Percentiles rank a stretch among this genome's conserved stretches.
Conservation (phyloP, 2,888 invertebrate species). For the Philaethria dido region DNA sequence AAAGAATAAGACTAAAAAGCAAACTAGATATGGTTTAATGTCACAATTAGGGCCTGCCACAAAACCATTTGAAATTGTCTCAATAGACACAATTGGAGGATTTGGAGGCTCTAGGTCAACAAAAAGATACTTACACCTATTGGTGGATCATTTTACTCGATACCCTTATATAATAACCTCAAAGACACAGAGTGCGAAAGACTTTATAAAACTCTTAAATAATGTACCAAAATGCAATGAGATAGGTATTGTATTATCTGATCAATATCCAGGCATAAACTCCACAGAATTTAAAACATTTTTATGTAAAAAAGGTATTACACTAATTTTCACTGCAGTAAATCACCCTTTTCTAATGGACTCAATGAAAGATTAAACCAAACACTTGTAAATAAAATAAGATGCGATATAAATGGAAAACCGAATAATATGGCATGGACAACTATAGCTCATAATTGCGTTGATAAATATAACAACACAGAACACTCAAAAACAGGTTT, state of each 20-base stretch:
- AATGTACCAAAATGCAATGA: constrained; percentile 38
- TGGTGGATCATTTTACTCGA: constrained; percentile 44
- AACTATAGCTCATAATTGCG: constrained; percentile 14
- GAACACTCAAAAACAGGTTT: constrained; percentile 40
- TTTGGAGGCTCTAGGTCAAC: constrained; percentile 42
- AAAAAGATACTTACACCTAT: constrained; percentile 42
- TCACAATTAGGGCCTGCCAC: constrained; percentile 44
- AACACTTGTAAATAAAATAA: constrained; percentile 35
- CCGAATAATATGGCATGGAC: constrained; percentile 20
- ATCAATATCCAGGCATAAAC: constrained; percentile 46
- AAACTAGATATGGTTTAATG: constrained; percentile 40
- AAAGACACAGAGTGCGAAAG: constrained; percentile 44
- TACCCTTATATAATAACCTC: constrained; percentile 43
- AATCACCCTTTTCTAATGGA: constrained; percentile 7
- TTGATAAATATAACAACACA: constrained; percentile 35
- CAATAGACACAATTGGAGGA: constrained; percentile 45
- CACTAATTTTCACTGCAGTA: constrained; percentile 24
- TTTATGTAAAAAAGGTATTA: constrained; percentile 19
- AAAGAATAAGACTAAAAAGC: constrained; percentile 25
- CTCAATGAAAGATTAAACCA: constrained; percentile 39
- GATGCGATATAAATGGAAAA: constrained; percentile 37
- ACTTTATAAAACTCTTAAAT: constrained; percentile 46
- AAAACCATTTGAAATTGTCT: constrained; percentile 42
- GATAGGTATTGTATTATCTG: constrained; percentile 45
- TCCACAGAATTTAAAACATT: constrained; percentile 31